These are phyloP conservation scores for Dione vanillae DNA, from an alignment of 2,888 invertebrate species.

Conservation along the genomic window DNA sequence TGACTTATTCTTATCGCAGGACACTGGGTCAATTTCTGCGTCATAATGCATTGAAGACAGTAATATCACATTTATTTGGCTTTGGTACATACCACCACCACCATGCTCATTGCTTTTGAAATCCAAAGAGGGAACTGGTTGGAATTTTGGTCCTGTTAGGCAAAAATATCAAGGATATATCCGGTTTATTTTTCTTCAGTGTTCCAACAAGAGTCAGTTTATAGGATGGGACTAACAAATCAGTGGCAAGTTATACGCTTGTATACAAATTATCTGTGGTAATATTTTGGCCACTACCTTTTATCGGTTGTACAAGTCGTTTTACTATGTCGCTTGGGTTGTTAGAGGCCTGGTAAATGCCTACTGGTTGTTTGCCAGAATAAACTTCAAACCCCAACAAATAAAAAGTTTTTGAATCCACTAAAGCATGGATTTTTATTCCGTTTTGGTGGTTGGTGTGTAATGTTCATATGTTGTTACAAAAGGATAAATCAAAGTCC, in stretches of 20 bases:
- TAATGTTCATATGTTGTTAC: no score
- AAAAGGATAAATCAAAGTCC: no score
- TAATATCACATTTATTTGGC: slow-evolving; percentile 27
- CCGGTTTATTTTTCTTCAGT: slow-evolving; percentile 39
- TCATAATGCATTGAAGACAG: slow-evolving; percentile 39
- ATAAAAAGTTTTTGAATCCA: slow-evolving; percentile 24
- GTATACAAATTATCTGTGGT: slow-evolving; percentile 42
- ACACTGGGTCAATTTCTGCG: slow-evolving; percentile 24
- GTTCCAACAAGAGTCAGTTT: slow-evolving; percentile 41
- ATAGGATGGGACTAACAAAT: slow-evolving; percentile 24
- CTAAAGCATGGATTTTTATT: slow-evolving; percentile 36
- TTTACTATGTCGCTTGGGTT: slow-evolving; percentile 39
- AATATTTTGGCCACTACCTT: slow-evolving; percentile 33
- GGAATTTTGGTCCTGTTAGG: slow-evolving; percentile 20
- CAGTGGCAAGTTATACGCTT: slow-evolving; percentile 23
- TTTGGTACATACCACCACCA: slow-evolving; percentile 21
- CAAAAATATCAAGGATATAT: slow-evolving; percentile 33
- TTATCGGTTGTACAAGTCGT: slow-evolving; percentile 38
- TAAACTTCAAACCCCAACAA: slow-evolving; percentile 36
- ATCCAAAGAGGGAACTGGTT: neutral
- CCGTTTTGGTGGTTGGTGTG: no score
- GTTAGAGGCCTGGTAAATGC: slow-evolving; percentile 36
- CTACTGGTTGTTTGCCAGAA: slow-evolving; percentile 43
- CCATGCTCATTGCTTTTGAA: slow-evolving; percentile 16
- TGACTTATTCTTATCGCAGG: slow-evolving; percentile 22